Evolutionary conservation across 1,140 invertebrate genomes (phyloP).

Genomic region (Bombus waltoni): DNA sequence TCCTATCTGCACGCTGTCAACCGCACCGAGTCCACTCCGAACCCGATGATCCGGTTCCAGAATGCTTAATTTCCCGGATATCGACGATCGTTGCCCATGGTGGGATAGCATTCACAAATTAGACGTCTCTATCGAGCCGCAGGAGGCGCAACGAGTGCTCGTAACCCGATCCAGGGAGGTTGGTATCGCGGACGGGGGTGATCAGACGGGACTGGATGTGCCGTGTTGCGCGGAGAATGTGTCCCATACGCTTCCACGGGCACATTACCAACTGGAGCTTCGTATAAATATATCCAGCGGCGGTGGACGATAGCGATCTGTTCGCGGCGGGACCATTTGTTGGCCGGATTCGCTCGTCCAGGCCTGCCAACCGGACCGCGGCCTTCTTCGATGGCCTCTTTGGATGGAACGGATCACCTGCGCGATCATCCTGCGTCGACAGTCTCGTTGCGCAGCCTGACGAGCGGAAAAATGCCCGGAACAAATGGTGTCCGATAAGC

Average conservation of each 20-base stretch:
- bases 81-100: neutral
- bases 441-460: slow-evolving; percentile 16
- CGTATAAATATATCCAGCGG: slow-evolving; percentile 77
- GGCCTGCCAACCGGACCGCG: slow-evolving; percentile 14
- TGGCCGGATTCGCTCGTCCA: slow-evolving; percentile 62
- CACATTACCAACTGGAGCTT: slow-evolving; percentile 74
- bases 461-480: slow-evolving; percentile 30
- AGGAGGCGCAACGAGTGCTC: neutral
- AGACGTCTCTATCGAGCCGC: slow-evolving; percentile 56
- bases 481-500: slow-evolving; percentile 63
- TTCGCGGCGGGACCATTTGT: slow-evolving; percentile 77
- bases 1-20: neutral
- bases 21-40: neutral
- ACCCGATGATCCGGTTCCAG: neutral
- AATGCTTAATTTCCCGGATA: slow-evolving; percentile 33
- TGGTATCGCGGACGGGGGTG: neutral
- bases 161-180: slow-evolving; percentile 56
- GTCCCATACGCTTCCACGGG: slow-evolving; percentile 57
- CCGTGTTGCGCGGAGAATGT: slow-evolving; percentile 14
- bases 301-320: slow-evolving; percentile 77
- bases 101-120: slow-evolving; percentile 40
- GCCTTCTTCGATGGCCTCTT: slow-evolving; percentile 6
- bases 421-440: slow-evolving; percentile 54
- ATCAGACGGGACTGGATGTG: slow-evolving; percentile 10
- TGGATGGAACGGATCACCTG: slow-evolving; percentile 56